phyloP scores from a whole-genome alignment of 2,797 vertebrate genomes.

The Loris lydekkerianus region DNA sequence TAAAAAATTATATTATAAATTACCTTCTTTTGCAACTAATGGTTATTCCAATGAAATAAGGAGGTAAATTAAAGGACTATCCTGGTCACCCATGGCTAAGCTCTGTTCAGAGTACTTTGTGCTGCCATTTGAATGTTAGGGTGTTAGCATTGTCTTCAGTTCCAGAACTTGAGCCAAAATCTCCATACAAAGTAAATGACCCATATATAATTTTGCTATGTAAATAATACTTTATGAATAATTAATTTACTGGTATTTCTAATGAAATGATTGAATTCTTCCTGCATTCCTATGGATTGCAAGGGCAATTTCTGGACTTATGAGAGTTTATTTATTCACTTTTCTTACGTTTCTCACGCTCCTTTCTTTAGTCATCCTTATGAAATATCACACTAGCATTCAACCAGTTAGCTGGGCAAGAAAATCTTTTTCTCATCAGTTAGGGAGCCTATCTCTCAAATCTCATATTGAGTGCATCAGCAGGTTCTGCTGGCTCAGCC shows the following conservation, averaged over 20 bases:
- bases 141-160: neutral
- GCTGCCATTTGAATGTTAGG: neutral
- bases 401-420: neutral
- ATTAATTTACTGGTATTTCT: slow-evolving; percentile 8
- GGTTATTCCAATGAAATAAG: neutral
- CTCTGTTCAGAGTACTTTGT: neutral
- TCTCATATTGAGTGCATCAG: neutral
- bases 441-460: neutral
- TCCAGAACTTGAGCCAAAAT: neutral
- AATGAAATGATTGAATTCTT: neutral
- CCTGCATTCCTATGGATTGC: neutral
- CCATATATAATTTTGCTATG: neutral
- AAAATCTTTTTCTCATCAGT: neutral
- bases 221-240: slow-evolving; percentile 19
- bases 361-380: neutral
- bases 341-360: neutral
- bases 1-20: neutral
- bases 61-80: neutral
- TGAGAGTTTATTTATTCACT: neutral
- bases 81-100: neutral
- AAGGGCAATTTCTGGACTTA: neutral
- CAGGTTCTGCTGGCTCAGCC: neutral
- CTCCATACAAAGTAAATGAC: neutral
- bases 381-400: neutral
- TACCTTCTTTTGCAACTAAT: neutral